Base-by-base conservation (phyloP, 2,113 vertebrate genomes). In the Poeciliopsis retropinna region DNA sequence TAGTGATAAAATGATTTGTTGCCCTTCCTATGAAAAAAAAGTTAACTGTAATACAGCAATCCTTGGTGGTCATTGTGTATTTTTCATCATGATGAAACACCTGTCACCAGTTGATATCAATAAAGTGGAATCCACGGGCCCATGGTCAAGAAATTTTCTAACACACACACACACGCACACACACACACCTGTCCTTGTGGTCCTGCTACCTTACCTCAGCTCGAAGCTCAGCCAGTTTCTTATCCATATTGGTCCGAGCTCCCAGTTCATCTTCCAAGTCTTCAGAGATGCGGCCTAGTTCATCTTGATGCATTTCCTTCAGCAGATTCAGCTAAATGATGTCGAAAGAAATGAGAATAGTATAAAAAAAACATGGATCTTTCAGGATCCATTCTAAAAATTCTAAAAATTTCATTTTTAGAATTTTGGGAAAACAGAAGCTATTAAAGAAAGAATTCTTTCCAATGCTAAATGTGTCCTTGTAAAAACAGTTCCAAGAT, bases 251-350 rank as follows among this genome's bases (percentile, higher is more conserved):
- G 81, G 94, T 97, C 3, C 97, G 95, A 0, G 97, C 98, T 0
- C 98, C 97, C 70, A 99, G 93, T 71, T 99, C 97, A 0, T 99
- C 97, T 86, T 99, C 97, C 82, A 99, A 91, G 89, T 99, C 98
- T 81, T 99, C 98, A 0, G 97, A 97, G 87, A 99, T 99, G 60
- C 97, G 96, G 3, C 97, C 97, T 37, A 99, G 91, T 78, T 99
- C 97, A 0, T 99, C 97, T 91, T 99, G 97, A 83, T 99, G 98
- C 9, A 97, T 92, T 76, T 99, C 97, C 92, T 97, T 98, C 77
- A 99, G 94, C 80, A 99, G 94, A 84, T 96, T 98, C 79, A 99
- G 93, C 98, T 99, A 83, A 27, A 72, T 2, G 17, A 25, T 6
- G 29, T 30, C 7, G 27, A 13, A 13, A 10, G 7, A 44, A 37